These are phyloP conservation scores for Morpho deidamia DNA, from an alignment of 2,888 invertebrate genomes.

Conservation along the genomic window DNA sequence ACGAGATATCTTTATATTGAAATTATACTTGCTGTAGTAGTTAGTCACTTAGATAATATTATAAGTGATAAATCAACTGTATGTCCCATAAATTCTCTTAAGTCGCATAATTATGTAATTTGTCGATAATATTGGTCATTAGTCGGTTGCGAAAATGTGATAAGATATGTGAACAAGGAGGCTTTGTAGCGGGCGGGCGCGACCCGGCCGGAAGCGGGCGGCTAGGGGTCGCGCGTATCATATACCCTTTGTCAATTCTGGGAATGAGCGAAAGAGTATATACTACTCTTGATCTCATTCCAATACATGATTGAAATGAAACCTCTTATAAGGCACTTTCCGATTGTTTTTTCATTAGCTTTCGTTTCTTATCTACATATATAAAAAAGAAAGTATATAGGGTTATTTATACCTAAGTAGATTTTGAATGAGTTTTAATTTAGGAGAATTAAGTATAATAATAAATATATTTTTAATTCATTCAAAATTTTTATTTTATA, in stretches of 20 bases:
- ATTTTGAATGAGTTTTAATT: too few relatives aligned
- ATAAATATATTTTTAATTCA: constrained; percentile 4
- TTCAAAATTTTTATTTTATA: constrained; percentile 37
- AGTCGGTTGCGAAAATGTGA: constrained; percentile 70
- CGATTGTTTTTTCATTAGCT: too few relatives aligned
- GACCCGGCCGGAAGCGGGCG: constrained; percentile 35
- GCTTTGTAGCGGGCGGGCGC: constrained; percentile 41
- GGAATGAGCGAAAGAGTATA: constrained; percentile 11
- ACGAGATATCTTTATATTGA: too few relatives aligned
- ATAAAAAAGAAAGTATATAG: too few relatives aligned
- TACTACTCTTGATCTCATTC: background rate
- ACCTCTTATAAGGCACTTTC: too few relatives aligned
- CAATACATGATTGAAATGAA: background rate
- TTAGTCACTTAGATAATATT: background rate
- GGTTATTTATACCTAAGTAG: too few relatives aligned
- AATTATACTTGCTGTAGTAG: too few relatives aligned
- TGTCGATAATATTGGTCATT: constrained; percentile 60
- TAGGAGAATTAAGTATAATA: too few relatives aligned
- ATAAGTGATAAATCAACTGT: constrained; percentile 37
- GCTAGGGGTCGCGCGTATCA: constrained; percentile 42
- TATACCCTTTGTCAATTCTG: constrained; percentile 18
- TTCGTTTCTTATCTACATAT: too few relatives aligned
- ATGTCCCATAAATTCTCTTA: constrained; percentile 35
- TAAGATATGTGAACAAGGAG: constrained; percentile 69
- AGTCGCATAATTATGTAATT: constrained; percentile 50